Evolutionary conservation across 2,113 vertebrate species (phyloP).

Genomic region (Caretta caretta): DNA sequence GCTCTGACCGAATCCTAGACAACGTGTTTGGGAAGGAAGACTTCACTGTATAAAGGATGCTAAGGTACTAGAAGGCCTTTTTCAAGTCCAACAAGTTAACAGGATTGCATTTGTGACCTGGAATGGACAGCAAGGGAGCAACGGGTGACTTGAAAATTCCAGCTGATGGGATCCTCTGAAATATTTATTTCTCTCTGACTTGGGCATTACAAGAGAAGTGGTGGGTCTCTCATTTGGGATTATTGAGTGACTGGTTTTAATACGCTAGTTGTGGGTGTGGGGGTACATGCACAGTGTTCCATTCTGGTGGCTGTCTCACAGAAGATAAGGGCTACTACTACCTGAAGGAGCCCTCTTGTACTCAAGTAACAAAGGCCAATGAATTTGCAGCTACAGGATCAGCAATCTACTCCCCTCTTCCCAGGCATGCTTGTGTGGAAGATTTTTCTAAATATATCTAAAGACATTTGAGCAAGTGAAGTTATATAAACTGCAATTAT

Average conservation of each 20-base stretch:
- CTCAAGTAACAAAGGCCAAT: too few species aligned
- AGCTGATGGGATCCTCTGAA: background rate
- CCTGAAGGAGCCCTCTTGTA: too few species aligned
- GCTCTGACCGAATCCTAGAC: fast-evolving
- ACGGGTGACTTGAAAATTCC: background rate
- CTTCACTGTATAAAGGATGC: too few species aligned
- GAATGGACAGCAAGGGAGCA: too few species aligned
- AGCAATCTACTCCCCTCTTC: too few species aligned
- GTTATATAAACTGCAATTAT: background rate
- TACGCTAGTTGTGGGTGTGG: too few species aligned
- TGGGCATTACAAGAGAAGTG: background rate
- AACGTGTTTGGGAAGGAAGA: background rate
- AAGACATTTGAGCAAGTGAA: background rate
- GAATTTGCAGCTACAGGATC: too few species aligned
- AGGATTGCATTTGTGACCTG: background rate
- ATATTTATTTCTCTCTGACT: background rate
- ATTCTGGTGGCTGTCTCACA: too few species aligned
- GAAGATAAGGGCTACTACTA: too few species aligned
- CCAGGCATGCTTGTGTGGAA: background rate
- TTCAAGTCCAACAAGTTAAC: background rate
- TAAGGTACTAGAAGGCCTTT: too few species aligned
- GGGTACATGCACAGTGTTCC: too few species aligned
- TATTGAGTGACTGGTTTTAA: background rate
- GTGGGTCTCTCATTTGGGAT: background rate
- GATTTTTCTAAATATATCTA: background rate